phyloP scores from a whole-genome alignment of 2,888 invertebrate genomes.

The Conops quadrifasciatus region DNA sequence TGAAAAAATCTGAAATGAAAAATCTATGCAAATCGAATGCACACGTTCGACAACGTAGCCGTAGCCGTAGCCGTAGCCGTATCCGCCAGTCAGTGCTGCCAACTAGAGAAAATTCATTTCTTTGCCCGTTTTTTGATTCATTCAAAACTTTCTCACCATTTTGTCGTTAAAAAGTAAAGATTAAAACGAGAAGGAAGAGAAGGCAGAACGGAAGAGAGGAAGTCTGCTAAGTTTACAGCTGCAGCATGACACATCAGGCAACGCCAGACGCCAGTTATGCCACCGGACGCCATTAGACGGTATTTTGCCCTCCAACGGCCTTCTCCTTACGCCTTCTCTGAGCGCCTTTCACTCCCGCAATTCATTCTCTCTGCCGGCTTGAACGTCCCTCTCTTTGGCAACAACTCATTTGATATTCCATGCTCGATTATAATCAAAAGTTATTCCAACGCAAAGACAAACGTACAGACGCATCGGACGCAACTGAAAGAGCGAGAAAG shows the following conservation, averaged over 20 bases:
- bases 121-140: slow-evolving; percentile 18
- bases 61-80: slow-evolving; percentile 20
- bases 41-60: slow-evolving; percentile 31
- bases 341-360: neutral
- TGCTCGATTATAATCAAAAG: slow-evolving; percentile 62
- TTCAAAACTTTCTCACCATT: slow-evolving; percentile 24
- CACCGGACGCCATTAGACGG: neutral
- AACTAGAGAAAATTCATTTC: slow-evolving; percentile 27
- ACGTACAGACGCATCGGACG: slow-evolving; percentile 19
- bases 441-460: slow-evolving; percentile 49
- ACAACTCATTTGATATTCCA: slow-evolving; percentile 60
- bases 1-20: slow-evolving; percentile 54
- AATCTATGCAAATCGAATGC: slow-evolving; percentile 56
- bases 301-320: too few species aligned
- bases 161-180: slow-evolving; percentile 24
- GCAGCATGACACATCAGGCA: neutral
- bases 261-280: neutral
- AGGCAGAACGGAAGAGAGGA: neutral
- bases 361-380: neutral
- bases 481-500: neutral
- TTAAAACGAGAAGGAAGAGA: slow-evolving; percentile 2
- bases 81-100: slow-evolving; percentile 23
- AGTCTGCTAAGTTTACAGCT: neutral
- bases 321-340: too few species aligned
- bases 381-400: neutral